A percentile compares a stretch with the other conserved stretches of the same genome.
Conservation (phyloP, 2,113 vertebrate genomes). For the Pungitius pungitius region DNA sequence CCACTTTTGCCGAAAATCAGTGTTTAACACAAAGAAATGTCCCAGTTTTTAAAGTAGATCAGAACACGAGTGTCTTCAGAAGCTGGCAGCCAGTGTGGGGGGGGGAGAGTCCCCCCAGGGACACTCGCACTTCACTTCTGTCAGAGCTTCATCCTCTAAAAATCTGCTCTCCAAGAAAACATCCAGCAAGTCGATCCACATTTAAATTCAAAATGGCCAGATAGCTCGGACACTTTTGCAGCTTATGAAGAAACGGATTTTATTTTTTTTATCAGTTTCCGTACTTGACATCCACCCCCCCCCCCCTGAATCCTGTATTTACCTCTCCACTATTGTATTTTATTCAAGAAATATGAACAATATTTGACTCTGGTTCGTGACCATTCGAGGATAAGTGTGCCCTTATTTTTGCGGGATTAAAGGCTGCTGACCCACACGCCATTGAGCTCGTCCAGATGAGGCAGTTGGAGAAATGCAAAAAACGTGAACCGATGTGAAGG, state of each 20-base stretch:
- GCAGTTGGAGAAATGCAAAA: constrained; percentile 35
- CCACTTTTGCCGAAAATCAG: constrained; percentile 38
- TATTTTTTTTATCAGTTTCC: constrained; percentile 1
- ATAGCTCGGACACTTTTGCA: constrained; percentile 44
- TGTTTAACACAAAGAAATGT: constrained; percentile 54
- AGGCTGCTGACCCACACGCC: constrained; percentile 16
- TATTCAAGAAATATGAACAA: constrained; percentile 29
- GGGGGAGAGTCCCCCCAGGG: constrained; percentile 55
- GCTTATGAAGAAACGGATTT: constrained; percentile 19
- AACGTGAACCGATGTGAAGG: constrained; percentile 27
- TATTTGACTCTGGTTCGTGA: constrained; percentile 18
- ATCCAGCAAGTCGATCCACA: constrained; percentile 35
- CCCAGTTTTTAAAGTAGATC: constrained; percentile 65
- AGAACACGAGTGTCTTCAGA: constrained; percentile 48
- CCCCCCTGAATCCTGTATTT: constrained; percentile 8
- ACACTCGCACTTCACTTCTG: constrained; percentile 54
- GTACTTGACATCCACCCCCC: constrained; percentile 22
- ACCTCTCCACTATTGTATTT: constrained; percentile 6
- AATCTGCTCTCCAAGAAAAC: constrained; percentile 47
- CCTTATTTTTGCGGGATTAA: constrained; percentile 25
- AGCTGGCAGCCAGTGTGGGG: constrained; percentile 54
- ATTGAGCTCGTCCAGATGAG: constrained; percentile 31
- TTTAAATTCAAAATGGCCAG: constrained; percentile 52
- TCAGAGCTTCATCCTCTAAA: constrained; percentile 51
- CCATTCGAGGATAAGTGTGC: constrained; percentile 25